phyloP scores from a whole-genome alignment of 2,113 vertebrate species.

The Haemorhous mexicanus region DNA sequence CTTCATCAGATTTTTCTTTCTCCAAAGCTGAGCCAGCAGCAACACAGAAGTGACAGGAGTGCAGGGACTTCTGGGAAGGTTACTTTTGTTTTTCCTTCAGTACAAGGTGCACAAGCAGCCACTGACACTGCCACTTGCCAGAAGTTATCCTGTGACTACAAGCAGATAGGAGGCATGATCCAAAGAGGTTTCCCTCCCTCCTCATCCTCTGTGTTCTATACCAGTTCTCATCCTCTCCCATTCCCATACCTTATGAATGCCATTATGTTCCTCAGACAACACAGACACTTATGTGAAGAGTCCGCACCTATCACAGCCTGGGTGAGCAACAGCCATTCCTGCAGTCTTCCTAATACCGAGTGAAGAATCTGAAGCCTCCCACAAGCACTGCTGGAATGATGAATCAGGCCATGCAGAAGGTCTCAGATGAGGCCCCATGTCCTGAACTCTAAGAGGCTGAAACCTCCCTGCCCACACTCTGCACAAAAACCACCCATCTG shows the following conservation, averaged over 20 bases:
- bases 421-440: fast-evolving
- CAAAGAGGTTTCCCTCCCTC: neutral
- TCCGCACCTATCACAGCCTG: neutral
- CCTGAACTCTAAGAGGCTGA: neutral
- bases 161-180: fast-evolving
- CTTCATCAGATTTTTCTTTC: neutral
- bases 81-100: neutral
- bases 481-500: fast-evolving
- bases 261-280: neutral
- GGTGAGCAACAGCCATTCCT: neutral
- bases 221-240: neutral
- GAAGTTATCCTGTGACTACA: neutral
- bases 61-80: neutral
- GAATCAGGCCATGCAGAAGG: neutral
- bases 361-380: neutral
- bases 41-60: neutral
- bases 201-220: neutral
- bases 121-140: neutral
- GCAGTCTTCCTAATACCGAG: neutral
- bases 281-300: fast-evolving
- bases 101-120: neutral
- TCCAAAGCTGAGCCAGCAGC: neutral
- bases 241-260: fast-evolving
- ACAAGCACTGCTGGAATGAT: neutral
- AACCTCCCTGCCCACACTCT: neutral